A percentile compares a stretch with the other conserved stretches of the same genome.
Evolutionary conservation across 2,113 vertebrate species (phyloP).

Genomic region (Helogale parvula): DNA sequence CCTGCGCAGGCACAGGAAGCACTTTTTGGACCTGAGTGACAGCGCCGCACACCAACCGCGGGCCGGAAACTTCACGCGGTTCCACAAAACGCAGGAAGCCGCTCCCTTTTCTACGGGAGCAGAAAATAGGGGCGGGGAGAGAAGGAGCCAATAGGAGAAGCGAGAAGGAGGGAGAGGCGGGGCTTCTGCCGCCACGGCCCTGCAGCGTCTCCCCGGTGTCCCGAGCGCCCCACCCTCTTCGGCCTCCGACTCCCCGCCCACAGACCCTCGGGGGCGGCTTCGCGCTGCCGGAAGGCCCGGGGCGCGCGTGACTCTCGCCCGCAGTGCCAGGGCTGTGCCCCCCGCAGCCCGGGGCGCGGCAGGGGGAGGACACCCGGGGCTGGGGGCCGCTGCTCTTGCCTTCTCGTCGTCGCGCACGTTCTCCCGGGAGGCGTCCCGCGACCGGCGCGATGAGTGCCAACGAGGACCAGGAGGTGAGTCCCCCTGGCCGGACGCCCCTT

Average conservation of each 20-base stretch:
- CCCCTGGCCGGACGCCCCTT: not conserved
- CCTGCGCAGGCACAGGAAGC: slow-evolving; percentile 62
- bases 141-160: slow-evolving; percentile 59
- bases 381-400: not conserved
- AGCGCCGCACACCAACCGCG: slow-evolving; percentile 30
- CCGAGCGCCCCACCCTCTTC: accelerated
- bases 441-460: slow-evolving; percentile 90
- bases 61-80: not conserved
- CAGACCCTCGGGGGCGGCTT: accelerated
- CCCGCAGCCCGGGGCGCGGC: not conserved
- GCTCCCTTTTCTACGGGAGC: not conserved
- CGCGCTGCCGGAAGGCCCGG: accelerated
- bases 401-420: not conserved
- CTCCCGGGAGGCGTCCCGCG: not conserved
- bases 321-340: not conserved
- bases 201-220: accelerated
- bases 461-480: slow-evolving; percentile 95
- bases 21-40: slow-evolving; percentile 21
- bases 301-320: not conserved
- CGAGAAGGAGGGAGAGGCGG: not conserved
- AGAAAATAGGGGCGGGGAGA: not conserved
- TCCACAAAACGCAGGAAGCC: not conserved
- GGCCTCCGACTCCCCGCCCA: accelerated
- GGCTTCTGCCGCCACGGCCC: not conserved
- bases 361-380: not conserved